Evolutionary conservation across 2,888 invertebrate genomes (phyloP).

Genomic region (Cheiracanthium punctorium): DNA sequence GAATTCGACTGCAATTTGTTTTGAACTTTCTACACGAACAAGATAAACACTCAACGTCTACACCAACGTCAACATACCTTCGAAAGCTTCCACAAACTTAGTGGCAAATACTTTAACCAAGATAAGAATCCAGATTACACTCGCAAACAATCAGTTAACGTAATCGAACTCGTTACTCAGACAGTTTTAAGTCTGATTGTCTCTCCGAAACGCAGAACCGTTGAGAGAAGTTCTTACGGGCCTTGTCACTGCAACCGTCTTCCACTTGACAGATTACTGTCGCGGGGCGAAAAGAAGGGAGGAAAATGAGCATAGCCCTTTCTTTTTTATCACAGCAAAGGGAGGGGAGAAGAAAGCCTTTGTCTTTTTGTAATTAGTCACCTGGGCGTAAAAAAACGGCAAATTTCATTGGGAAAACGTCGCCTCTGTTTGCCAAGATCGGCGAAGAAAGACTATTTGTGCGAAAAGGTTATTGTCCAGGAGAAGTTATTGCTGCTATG

Average conservation of each 20-base stretch:
- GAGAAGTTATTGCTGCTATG: background rate
- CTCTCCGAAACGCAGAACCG: background rate
- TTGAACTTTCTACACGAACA: no score
- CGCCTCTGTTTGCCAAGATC: constrained; percentile 15
- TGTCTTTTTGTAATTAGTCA: constrained; percentile 46
- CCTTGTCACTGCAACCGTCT: constrained; percentile 53
- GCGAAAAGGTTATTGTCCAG: background rate
- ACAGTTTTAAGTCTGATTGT: background rate
- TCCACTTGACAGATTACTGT: constrained; percentile 50
- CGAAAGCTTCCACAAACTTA: background rate
- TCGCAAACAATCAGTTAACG: background rate
- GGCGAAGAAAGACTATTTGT: background rate
- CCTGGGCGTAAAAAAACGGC: constrained; percentile 41
- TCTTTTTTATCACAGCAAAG: no score
- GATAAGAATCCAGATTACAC: background rate
- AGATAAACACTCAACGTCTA: no score
- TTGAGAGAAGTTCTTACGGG: constrained; percentile 19
- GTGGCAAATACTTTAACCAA: background rate
- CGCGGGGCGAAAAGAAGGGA: background rate
- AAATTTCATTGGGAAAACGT: constrained; percentile 28
- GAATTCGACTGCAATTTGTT: no score
- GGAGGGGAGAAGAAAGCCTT: background rate
- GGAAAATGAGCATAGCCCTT: background rate
- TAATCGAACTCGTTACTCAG: background rate
- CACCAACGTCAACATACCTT: no score